Base-by-base conservation (phyloP, 2,888 invertebrate species). In the Trichogramma dendrolimi region DNA sequence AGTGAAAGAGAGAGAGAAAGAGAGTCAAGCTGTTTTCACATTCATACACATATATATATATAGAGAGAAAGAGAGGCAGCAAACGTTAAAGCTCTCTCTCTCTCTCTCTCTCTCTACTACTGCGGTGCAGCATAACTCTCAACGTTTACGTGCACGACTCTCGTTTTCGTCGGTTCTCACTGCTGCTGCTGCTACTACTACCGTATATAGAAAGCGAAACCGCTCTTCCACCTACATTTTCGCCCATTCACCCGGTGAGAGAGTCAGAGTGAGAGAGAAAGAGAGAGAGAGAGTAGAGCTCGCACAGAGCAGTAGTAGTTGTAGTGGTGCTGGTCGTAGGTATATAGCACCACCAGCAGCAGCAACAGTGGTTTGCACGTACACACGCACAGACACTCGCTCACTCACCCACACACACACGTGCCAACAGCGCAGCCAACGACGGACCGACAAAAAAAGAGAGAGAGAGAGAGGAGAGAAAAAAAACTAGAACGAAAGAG, bases 161-260 rank as follows among this genome's bases (percentile, higher is more conserved):
- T 78, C 77, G 77, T 75, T 78, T 78, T 78, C 77, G 75, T 71
- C 74, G 73, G 74, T 66, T 50, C 61, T 49, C 49, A 39, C 27
- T 27, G 39, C 38, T 11, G 42, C 58, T 49, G 27, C 27, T 27
- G 27, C 27, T 27, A 27, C 27, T 27, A 27, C 27, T 71, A 72
- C 72, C 74, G 73, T 76, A 77, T 27, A 27, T 77, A 76, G 78
- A 78, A 78, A 78, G 78, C 72, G 78, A 78, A 77, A 78, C 76
- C 76, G 72, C 72, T 71, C 72, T 73, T 69, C 75, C 74, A 77
- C 78, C 78, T 76, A 76, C 76, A 77, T 77, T 75, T 72, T 75
- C 77, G 71, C 73, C 77, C 78, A 79, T 78, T 78, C 78, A 78
- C 77, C 74, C 77, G 72, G 72, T 75, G 71, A 67, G 58, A 51